These are phyloP conservation scores for Lobophora halterata DNA, from an alignment of 2,888 invertebrate genomes.

Conservation along the genomic window DNA sequence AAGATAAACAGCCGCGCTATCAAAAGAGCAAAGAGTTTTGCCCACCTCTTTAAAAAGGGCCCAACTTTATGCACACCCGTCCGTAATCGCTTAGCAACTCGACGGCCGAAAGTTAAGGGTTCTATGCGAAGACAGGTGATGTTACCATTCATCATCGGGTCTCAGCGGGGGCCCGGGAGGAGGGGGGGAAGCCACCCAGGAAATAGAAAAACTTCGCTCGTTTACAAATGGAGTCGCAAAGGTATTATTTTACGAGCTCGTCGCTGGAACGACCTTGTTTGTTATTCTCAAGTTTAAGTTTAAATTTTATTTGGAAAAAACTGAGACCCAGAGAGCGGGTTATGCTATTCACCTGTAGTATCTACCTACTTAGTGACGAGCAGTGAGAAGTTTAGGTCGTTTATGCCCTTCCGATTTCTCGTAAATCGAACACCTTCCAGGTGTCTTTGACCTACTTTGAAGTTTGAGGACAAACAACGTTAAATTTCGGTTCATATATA, in stretches of 20 bases:
- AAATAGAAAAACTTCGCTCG: constrained; percentile 62
- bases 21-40: constrained; percentile 22
- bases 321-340: constrained; percentile 4
- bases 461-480: too few relatives aligned
- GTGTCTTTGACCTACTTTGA: too few relatives aligned
- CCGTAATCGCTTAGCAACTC: constrained; percentile 33
- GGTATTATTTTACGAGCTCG: constrained; percentile 45
- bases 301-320: constrained; percentile 20
- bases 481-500: too few relatives aligned
- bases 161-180: constrained; percentile 6
- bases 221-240: constrained; percentile 47
- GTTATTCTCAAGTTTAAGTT: constrained; percentile 37
- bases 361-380: too few relatives aligned
- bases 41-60: constrained; percentile 30
- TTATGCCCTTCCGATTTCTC: too few relatives aligned
- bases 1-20: constrained; percentile 25
- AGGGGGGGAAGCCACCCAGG: constrained; percentile 33
- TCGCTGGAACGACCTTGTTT: constrained; percentile 45
- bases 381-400: too few relatives aligned
- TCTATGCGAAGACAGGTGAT: constrained; percentile 38
- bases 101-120: constrained; percentile 29
- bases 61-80: constrained; percentile 30
- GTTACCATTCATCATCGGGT: constrained; percentile 39
- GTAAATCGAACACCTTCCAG: too few relatives aligned
- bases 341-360: too few relatives aligned